Evolutionary conservation across 2,888 invertebrate genomes (phyloP), one percentile per base, ranked within the genome.

Genomic region (Ptilodon capucinus): DNA sequence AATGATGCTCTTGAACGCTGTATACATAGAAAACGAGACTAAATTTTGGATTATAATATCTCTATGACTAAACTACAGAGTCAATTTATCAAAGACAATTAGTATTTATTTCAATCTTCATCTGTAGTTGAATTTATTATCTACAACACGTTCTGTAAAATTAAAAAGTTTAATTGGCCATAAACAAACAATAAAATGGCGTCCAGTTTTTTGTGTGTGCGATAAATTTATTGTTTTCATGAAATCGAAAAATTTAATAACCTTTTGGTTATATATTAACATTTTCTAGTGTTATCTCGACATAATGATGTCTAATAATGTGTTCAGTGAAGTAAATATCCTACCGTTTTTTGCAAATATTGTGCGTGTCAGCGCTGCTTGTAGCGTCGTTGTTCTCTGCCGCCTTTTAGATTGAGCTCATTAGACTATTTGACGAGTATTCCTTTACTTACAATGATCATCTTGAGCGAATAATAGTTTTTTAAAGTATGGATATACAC

Each of bases 101-200:
- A n/a, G n/a, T n/a, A n/a, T n/a, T n/a, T n/a, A n/a, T n/a, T n/a
- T n/a, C n/a, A n/a, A n/a, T n/a, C n/a, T n/a, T n/a, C n/a, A n/a
- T n/a, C n/a, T n/a, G n/a, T n/a, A n/a, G n/a, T n/a, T n/a, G n/a
- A n/a, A n/a, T 21, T n/a, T n/a, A n/a, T n/a, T 28, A 28, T 28
- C 28, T 28, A 11, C n/a, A 28, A n/a, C n/a, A 28, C 28, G 28
- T 28, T 28, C 11, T n/a, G 28, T 28, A n/a, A 32, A 30, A 14
- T 32, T 32, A 32, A 71, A 76, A 75, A 71, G 60, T 42, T n/a
- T 64, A 74, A 69, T 65, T 65, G 48, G 64, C 86, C 91, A 91
- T 88, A 91, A 86, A 88, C 83, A 91, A 86, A 88, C 83, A 91
- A 88, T 83, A 91, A 91, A 89, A 91, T 91, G 91, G 91, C 91